These are phyloP conservation scores for Tinamus guttatus DNA, from an alignment of 2,113 vertebrate genomes.

Conservation along the genomic window DNA sequence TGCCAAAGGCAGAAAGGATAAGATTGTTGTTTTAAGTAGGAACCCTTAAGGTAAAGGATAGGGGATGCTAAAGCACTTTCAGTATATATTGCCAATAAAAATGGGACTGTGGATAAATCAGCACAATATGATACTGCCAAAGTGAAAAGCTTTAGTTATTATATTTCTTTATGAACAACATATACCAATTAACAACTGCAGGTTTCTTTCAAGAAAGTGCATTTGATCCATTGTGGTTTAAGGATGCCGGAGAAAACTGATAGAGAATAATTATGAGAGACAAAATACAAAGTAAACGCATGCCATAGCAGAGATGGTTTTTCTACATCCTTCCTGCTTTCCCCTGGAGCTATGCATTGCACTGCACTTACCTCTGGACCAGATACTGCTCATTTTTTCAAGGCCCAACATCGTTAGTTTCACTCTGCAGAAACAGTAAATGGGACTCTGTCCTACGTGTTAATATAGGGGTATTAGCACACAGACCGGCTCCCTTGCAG, in stretches of 20 bases:
- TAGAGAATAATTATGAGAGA: slow-evolving; percentile 37
- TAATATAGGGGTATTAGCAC: slow-evolving; percentile 10
- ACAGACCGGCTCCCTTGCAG: neutral
- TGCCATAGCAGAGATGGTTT: neutral
- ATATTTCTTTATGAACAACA: neutral
- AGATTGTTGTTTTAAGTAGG: neutral
- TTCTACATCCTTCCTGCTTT: slow-evolving; percentile 38
- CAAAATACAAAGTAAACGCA: slow-evolving; percentile 13
- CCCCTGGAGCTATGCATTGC: neutral
- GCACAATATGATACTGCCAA: neutral
- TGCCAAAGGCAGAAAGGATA: slow-evolving; percentile 17
- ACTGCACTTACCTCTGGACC: neutral
- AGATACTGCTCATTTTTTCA: slow-evolving; percentile 12
- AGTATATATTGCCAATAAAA: neutral
- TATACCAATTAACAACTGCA: neutral
- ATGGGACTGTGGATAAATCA: neutral
- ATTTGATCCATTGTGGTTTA: neutral
- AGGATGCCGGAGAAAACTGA: slow-evolving; percentile 2
- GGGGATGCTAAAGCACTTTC: neutral
- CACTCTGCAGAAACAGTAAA: neutral
- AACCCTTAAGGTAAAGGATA: neutral
- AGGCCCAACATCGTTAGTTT: neutral
- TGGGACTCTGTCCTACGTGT: neutral
- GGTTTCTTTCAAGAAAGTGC: slow-evolving; percentile 18
- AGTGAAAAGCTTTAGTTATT: neutral